These are phyloP conservation scores for Entosphenus tridentatus DNA, from an alignment of 2,113 vertebrate species.

Conservation along the genomic window DNA sequence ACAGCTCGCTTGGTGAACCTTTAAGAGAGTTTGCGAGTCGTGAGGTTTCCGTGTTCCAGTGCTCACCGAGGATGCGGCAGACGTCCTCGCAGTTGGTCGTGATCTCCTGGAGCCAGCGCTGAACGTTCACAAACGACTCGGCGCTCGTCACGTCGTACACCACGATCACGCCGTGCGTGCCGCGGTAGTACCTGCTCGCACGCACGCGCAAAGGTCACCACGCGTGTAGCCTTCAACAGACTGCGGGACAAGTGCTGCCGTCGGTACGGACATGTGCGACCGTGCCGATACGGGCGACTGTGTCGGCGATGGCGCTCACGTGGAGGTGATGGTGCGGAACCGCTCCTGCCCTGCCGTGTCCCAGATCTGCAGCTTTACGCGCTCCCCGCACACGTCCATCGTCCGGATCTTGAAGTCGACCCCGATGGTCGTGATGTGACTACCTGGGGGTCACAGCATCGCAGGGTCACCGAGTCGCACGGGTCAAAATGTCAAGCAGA, in stretches of 20 bases:
- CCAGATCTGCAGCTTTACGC: slow-evolving; percentile 98
- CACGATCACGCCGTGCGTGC: slow-evolving; percentile 90
- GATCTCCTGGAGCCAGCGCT: slow-evolving; percentile 97
- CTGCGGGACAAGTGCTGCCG: no score
- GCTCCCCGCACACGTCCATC: slow-evolving; percentile 92
- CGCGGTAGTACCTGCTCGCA: slow-evolving; percentile 63
- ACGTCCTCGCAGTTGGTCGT: slow-evolving; percentile 97
- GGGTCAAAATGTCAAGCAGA: not conserved
- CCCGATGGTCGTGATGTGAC: slow-evolving; percentile 94
- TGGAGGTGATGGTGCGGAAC: slow-evolving; percentile 94
- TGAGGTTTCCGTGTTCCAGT: no score
- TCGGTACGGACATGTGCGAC: no score
- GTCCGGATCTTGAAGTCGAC: slow-evolving; percentile 98
- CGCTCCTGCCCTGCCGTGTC: slow-evolving; percentile 91
- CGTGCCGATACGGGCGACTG: no score
- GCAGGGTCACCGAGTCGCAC: not conserved
- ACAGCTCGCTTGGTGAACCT: no score
- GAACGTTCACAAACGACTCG: slow-evolving; percentile 95
- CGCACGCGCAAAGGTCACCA: not conserved
- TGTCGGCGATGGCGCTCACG: slow-evolving; percentile 30
- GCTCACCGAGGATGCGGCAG: slow-evolving; percentile 84
- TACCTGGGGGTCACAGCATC: slow-evolving; percentile 30
- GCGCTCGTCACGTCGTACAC: slow-evolving; percentile 93
- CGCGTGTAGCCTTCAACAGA: not conserved
- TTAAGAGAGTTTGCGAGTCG: no score